Conservation (phyloP, 2,113 vertebrate species). For the Macroglossus sobrinus region DNA sequence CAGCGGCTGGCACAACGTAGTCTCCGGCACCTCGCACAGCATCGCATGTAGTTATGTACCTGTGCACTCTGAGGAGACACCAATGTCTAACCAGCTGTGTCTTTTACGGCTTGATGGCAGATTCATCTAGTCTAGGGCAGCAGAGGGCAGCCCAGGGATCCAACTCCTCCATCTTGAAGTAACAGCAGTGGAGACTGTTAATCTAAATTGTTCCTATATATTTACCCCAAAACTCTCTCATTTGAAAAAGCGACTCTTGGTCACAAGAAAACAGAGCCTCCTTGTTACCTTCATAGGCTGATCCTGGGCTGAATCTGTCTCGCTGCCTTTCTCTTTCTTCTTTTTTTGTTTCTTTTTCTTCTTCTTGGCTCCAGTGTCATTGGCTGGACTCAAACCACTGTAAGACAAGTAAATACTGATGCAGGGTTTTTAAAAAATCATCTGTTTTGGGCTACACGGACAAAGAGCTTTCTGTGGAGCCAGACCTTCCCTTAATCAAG, state of each 20-base stretch:
- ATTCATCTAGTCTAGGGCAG: background rate
- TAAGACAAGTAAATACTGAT: slow-evolving; percentile 71
- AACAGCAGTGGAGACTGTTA: background rate
- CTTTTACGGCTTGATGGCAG: background rate
- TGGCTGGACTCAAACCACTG: slow-evolving; percentile 90
- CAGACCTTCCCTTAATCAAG: slow-evolving; percentile 5
- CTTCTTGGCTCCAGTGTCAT: slow-evolving; percentile 95
- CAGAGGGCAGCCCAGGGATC: slow-evolving; percentile 16
- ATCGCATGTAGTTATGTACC: background rate
- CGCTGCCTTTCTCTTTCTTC: slow-evolving; percentile 95
- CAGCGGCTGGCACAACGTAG: rapidly evolving
- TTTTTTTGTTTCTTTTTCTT: slow-evolving; percentile 98
- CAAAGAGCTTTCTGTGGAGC: slow-evolving; percentile 56
- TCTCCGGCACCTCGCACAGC: background rate
- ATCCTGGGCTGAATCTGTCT: slow-evolving; percentile 88
- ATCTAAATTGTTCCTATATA: background rate
- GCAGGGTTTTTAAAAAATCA: slow-evolving; percentile 27
- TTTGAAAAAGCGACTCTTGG: rapidly evolving
- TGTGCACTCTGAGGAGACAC: too few species aligned
- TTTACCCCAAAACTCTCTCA: background rate
- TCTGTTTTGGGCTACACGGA: slow-evolving; percentile 31
- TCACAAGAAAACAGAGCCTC: background rate
- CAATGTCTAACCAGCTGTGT: background rate
- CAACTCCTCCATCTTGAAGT: background rate
- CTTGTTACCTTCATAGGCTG: slow-evolving; percentile 88